Conservation (phyloP, 2,113 vertebrate species). For the Trichechus manatus region DNA sequence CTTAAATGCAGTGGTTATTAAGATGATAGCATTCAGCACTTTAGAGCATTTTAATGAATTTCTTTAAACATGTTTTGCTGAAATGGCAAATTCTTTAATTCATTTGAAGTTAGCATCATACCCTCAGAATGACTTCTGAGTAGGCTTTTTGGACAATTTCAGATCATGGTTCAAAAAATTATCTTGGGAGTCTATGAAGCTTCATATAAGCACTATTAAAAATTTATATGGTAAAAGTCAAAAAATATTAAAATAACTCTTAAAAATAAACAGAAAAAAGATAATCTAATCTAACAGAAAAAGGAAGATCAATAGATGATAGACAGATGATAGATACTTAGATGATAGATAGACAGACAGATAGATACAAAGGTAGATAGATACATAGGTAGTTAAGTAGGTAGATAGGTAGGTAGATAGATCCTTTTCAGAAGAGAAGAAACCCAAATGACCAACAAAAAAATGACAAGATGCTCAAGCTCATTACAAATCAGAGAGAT, state of each 20-base stretch:
- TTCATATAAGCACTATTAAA: not conserved
- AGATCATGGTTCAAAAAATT: not conserved
- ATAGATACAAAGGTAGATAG: not conserved
- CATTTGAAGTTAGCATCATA: not conserved
- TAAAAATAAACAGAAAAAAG: not conserved
- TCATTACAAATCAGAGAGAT: not conserved
- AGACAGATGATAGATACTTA: not conserved
- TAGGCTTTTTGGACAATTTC: not conserved
- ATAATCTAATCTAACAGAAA: not conserved
- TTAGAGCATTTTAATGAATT: not conserved
- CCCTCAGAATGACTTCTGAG: not conserved
- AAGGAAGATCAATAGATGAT: not conserved
- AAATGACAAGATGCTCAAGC: not conserved
- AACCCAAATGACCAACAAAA: not conserved
- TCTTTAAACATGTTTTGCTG: slow-evolving; percentile 7
- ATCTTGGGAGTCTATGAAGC: not conserved
- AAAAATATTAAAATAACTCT: not conserved
- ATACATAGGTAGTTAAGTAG: not conserved
- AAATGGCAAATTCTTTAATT: slow-evolving; percentile 28
- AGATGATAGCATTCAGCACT: not conserved
- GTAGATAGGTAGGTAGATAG: not conserved
- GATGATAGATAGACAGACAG: not conserved
- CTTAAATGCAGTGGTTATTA: not conserved
- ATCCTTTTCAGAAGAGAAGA: not conserved
- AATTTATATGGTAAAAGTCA: not conserved